Percentiles rank a stretch among this genome's conserved stretches.
Evolutionary conservation across 1,140 invertebrate species (phyloP).

Genomic region (Ips typographus): DNA sequence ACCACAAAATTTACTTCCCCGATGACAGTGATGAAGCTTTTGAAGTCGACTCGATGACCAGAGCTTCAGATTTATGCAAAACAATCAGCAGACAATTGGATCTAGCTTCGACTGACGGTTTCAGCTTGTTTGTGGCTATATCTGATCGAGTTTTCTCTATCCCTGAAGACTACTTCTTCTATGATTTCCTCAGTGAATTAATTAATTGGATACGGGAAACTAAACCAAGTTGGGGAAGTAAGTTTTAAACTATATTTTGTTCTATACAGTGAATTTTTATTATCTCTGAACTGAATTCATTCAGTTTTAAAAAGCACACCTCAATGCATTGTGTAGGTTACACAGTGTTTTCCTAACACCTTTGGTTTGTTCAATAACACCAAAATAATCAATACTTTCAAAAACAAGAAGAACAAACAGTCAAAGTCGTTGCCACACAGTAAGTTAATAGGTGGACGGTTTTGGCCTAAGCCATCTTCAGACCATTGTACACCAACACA

Average conservation of each 20-base stretch:
- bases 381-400: no score
- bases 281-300: no score
- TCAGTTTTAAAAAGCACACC: no score
- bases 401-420: no score
- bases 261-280: neutral
- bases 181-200: slow-evolving; percentile 89
- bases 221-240: slow-evolving; percentile 72
- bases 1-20: slow-evolving; percentile 91
- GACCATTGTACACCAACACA: no score
- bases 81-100: slow-evolving; percentile 75
- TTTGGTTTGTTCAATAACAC: no score
- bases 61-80: slow-evolving; percentile 79
- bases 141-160: slow-evolving; percentile 92
- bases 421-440: no score
- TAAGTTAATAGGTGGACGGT: no score
- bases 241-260: slow-evolving; percentile 38
- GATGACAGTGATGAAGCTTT: slow-evolving; percentile 88
- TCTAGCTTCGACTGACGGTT: slow-evolving; percentile 79
- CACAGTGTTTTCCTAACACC: no score
- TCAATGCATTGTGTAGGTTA: no score
- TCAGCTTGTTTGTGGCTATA: slow-evolving; percentile 91
- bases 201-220: slow-evolving; percentile 86
- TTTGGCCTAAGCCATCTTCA: no score
- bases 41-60: slow-evolving; percentile 78
- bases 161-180: slow-evolving; percentile 91